These are phyloP conservation scores for Alitta virens DNA, from an alignment of 2,888 invertebrate species.

Conservation along the genomic window DNA sequence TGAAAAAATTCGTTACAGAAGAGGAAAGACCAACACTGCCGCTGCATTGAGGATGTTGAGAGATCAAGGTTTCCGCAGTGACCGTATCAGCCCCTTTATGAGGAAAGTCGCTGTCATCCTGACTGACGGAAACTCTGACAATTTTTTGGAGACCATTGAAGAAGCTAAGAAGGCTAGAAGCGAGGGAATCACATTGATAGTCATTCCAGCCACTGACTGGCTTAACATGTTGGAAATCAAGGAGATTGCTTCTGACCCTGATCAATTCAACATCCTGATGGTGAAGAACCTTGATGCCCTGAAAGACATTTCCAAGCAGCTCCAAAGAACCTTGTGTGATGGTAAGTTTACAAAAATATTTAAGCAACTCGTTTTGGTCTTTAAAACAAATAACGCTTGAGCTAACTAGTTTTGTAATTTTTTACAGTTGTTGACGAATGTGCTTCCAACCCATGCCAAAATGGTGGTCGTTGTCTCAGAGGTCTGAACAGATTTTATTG, in stretches of 20 bases:
- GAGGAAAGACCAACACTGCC: conserved; percentile 47
- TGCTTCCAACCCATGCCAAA: conserved; percentile 3
- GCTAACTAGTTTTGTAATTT: too few species aligned
- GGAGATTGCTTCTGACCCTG: conserved; percentile 14
- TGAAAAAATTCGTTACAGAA: conserved; percentile 34
- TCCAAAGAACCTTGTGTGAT: conserved; percentile 25
- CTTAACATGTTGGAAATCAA: conserved; percentile 20
- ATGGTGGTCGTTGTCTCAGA: conserved; percentile 2
- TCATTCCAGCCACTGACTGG: conserved; percentile 25
- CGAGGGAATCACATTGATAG: conserved; percentile 24
- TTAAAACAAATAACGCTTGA: too few species aligned
- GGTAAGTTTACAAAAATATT: too few species aligned
- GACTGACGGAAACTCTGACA: conserved; percentile 14
- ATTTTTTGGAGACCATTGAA: conserved; percentile 16
- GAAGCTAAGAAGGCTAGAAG: conserved; percentile 15
- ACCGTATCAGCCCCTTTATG: neutral
- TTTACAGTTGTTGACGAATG: conserved; percentile 8
- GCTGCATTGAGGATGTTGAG: conserved; percentile 38
- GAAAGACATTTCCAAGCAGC: conserved; percentile 7
- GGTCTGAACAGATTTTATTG: conserved; percentile 4
- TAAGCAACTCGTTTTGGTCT: too few species aligned
- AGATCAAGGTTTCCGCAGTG: neutral
- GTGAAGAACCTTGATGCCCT: conserved; percentile 21
- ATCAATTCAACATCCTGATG: conserved; percentile 21
- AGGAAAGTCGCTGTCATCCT: conserved; percentile 10